These are phyloP conservation scores for Heterohyrax brucei DNA, from an alignment of 2,797 vertebrate species.

Conservation along the genomic window DNA sequence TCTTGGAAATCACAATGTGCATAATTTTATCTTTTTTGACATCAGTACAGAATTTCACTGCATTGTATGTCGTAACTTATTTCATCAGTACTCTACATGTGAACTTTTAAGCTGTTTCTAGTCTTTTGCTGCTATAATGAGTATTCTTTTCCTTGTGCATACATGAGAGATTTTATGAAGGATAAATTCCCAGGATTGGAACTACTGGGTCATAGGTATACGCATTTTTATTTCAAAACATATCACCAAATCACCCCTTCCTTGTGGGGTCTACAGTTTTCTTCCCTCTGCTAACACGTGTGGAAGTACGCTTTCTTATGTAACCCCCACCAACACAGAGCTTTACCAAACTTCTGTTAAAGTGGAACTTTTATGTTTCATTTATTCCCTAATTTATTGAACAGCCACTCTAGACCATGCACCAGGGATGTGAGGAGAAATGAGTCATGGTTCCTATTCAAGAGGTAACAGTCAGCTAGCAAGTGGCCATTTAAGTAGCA, in stretches of 20 bases:
- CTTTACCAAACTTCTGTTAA: constrained; percentile 43
- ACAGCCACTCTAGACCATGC: too few species aligned
- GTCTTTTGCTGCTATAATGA: not conserved
- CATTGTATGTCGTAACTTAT: not conserved
- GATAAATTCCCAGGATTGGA: constrained; percentile 27
- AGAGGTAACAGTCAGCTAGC: too few species aligned
- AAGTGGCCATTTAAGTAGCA: too few species aligned
- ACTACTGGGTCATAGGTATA: not conserved
- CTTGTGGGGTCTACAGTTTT: not conserved
- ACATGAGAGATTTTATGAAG: constrained; percentile 25
- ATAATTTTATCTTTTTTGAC: constrained; percentile 22
- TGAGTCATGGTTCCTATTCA: not conserved
- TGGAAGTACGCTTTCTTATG: not conserved
- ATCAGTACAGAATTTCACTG: constrained; percentile 34
- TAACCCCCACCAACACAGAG: not conserved
- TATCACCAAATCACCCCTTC: constrained; percentile 19
- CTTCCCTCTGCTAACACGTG: not conserved
- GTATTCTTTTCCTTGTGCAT: constrained; percentile 1
- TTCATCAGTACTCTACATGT: not conserved
- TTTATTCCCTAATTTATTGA: not conserved
- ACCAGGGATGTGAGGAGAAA: too few species aligned
- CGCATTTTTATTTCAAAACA: not conserved
- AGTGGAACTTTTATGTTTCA: constrained; percentile 27
- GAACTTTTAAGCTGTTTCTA: too few species aligned
- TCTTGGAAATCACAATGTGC: not conserved